phyloP scores from a whole-genome alignment of 2,888 invertebrate species.

The Cryptus armator region DNA sequence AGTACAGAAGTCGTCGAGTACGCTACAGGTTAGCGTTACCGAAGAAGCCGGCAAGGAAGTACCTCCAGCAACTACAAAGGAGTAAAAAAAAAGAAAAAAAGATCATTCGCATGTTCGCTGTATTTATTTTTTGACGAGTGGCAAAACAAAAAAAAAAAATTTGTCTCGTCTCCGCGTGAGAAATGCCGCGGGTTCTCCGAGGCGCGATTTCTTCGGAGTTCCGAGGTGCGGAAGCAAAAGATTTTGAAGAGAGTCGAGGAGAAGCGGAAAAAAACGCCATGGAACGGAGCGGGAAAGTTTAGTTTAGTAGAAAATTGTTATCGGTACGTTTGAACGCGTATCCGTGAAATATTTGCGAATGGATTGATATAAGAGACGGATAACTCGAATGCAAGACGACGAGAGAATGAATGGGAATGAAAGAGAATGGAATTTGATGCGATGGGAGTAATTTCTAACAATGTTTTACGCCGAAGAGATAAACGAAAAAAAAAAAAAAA shows the following conservation, averaged over 20 bases:
- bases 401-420: constrained; percentile 29
- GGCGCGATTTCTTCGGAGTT: constrained; percentile 25
- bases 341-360: constrained; percentile 42
- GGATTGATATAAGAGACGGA: background rate
- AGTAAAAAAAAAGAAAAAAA: constrained; percentile 44
- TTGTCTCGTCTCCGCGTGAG: constrained; percentile 44
- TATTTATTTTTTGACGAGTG: constrained; percentile 55
- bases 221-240: constrained; percentile 17
- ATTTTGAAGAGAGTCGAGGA: constrained; percentile 24
- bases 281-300: constrained; percentile 26
- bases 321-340: constrained; percentile 45
- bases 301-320: constrained; percentile 57
- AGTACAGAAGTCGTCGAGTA: constrained; percentile 76
- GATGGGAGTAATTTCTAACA: background rate
- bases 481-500: background rate
- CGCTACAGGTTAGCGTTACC: constrained; percentile 65
- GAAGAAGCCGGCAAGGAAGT: constrained; percentile 53
- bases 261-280: constrained; percentile 4
- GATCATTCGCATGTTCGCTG: constrained; percentile 54
- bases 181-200: constrained; percentile 23
- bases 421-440: constrained; percentile 2
- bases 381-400: constrained; percentile 26
- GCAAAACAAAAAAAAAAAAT: constrained; percentile 19
- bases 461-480: constrained; percentile 36
- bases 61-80: constrained; percentile 52